A percentile compares a stretch with the other conserved stretches of the same genome.
Evolutionary conservation across 2,888 invertebrate species (phyloP).

Genomic region (Thereva nobilitata): DNA sequence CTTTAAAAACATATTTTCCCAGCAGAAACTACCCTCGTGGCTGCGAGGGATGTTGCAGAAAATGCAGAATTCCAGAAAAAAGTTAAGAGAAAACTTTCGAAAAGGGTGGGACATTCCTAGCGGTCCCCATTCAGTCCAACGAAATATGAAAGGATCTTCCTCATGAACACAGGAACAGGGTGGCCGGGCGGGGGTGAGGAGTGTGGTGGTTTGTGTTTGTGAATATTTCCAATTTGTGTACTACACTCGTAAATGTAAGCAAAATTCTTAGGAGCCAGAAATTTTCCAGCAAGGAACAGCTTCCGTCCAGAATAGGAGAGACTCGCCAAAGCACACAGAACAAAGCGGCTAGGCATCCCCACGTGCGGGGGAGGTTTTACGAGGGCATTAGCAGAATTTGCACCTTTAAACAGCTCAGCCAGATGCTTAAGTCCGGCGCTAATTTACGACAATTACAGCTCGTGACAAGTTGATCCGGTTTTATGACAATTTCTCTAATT

Average conservation of each 20-base stretch:
- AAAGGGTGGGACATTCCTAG: background rate
- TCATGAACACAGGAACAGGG: too few relatives aligned
- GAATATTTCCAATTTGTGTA: too few relatives aligned
- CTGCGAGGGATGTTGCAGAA: conserved; percentile 21
- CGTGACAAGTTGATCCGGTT: conserved; percentile 45
- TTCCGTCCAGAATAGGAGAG: too few relatives aligned
- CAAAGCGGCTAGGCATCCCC: too few relatives aligned
- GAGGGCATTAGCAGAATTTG: conserved; percentile 12
- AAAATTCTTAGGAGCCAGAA: too few relatives aligned
- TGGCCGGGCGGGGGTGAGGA: too few relatives aligned
- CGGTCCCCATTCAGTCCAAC: too few relatives aligned
- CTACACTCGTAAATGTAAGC: too few relatives aligned
- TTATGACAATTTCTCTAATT: conserved; percentile 45
- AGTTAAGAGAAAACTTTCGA: conserved; percentile 11
- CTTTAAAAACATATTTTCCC: conserved; percentile 41
- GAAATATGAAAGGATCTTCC: too few relatives aligned
- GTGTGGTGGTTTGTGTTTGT: too few relatives aligned
- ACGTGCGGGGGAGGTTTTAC: background rate
- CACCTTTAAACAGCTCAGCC: background rate
- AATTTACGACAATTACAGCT: conserved; percentile 46
- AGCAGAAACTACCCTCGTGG: conserved; percentile 24
- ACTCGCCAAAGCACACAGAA: too few relatives aligned
- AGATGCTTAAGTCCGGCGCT: conserved; percentile 31
- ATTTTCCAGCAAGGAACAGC: too few relatives aligned
- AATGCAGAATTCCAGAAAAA: conserved; percentile 30